Percentiles rank a stretch among this genome's conserved stretches.
Conservation (phyloP, 2,113 vertebrate genomes). For the Callionymus lyra region DNA sequence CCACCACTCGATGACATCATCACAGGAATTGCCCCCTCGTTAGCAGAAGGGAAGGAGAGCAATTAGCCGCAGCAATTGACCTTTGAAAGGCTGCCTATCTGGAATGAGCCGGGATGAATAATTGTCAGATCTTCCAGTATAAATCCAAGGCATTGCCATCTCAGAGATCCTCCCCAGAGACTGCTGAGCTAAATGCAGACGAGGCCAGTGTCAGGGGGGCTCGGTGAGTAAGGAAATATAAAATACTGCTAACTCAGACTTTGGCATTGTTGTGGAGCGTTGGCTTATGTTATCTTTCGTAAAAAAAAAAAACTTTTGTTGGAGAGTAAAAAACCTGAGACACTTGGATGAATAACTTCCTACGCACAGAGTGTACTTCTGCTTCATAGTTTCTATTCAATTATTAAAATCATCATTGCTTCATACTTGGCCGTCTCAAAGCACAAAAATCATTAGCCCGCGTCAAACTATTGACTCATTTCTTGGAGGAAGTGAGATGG, state of each 20-base stretch:
- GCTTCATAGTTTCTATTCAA: too few species aligned
- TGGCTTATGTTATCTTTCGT: neutral
- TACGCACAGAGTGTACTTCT: neutral
- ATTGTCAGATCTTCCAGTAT: slow-evolving; percentile 47
- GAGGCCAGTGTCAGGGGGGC: slow-evolving; percentile 37
- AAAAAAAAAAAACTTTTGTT: neutral
- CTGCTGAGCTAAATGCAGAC: slow-evolving; percentile 37
- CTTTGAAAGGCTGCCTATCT: slow-evolving; percentile 62
- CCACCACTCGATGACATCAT: slow-evolving; percentile 54
- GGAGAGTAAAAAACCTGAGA: neutral
- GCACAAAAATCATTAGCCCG: too few species aligned
- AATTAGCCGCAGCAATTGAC: slow-evolving; percentile 69
- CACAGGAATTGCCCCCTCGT: slow-evolving; percentile 35
- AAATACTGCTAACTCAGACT: slow-evolving; percentile 28
- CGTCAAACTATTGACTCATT: too few species aligned
- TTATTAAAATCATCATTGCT: too few species aligned
- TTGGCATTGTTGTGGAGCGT: slow-evolving; percentile 1
- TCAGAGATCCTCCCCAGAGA: slow-evolving; percentile 39
- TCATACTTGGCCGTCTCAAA: too few species aligned
- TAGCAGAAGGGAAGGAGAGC: slow-evolving; percentile 55
- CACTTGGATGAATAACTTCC: neutral
- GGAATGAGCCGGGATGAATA: slow-evolving; percentile 56
- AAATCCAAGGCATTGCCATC: slow-evolving; percentile 57
- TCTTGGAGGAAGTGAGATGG: too few species aligned
- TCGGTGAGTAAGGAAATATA: slow-evolving; percentile 24